These are phyloP conservation scores for Platichthys stellatus DNA, from an alignment of 2,113 vertebrate genomes.

Conservation along the genomic window DNA sequence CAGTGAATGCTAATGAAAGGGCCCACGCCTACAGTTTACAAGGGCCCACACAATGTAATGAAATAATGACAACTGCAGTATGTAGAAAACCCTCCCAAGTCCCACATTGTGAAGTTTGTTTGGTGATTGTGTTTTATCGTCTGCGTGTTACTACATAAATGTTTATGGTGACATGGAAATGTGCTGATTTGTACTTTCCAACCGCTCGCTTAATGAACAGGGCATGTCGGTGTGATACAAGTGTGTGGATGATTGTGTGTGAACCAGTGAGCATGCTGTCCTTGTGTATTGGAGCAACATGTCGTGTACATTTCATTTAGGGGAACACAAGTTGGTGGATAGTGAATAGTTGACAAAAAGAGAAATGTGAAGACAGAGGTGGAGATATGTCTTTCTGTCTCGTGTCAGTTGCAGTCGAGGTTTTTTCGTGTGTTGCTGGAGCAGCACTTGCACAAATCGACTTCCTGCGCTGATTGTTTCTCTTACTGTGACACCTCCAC, in stretches of 20 bases:
- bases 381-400: slow-evolving; percentile 5
- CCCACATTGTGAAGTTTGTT: slow-evolving; percentile 15
- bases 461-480: background rate
- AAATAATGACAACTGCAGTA: slow-evolving; percentile 31
- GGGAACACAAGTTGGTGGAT: background rate
- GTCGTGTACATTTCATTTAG: background rate
- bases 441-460: no score
- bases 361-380: background rate
- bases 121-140: slow-evolving; percentile 41
- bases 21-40: slow-evolving; percentile 18
- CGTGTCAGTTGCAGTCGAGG: no score
- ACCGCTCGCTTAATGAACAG: background rate
- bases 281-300: no score
- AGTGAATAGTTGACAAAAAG: background rate
- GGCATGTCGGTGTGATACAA: background rate
- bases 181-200: slow-evolving; percentile 48
- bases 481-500: background rate
- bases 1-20: slow-evolving; percentile 30
- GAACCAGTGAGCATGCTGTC: background rate
- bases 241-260: background rate
- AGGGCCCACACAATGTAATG: slow-evolving; percentile 32
- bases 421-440: no score
- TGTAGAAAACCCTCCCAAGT: slow-evolving; percentile 24
- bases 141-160: slow-evolving; percentile 19
- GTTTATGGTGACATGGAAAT: slow-evolving; percentile 14